These are phyloP conservation scores for Drosophila seguyi DNA, from an alignment of 1,140 invertebrate genomes.

Conservation along the genomic window DNA sequence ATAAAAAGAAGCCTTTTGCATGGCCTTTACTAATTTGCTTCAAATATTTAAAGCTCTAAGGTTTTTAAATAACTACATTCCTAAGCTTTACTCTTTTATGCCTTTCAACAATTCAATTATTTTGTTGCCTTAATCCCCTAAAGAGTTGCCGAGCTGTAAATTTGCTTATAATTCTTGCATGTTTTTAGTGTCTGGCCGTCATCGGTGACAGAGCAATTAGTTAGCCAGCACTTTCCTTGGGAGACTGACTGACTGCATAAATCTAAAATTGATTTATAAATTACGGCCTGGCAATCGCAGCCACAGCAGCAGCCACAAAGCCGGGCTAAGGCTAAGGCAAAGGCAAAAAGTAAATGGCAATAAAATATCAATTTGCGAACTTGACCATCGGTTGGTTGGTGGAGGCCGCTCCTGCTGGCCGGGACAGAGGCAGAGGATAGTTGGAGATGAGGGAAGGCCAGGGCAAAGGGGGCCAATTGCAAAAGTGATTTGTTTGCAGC, in stretches of 20 bases:
- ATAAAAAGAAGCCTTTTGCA: too few species aligned
- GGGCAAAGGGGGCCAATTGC: conserved; percentile 43
- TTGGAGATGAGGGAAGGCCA: conserved; percentile 9
- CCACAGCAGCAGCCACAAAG: conserved; percentile 8
- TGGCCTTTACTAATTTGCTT: too few species aligned
- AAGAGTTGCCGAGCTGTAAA: conserved; percentile 1
- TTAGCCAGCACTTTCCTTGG: conserved; percentile 30
- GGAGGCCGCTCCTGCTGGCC: conserved; percentile 1
- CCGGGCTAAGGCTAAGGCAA: conserved; percentile 8
- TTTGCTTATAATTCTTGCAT: conserved; percentile 15
- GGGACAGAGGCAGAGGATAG: neutral
- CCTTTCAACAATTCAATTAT: neutral
- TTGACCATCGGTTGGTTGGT: conserved; percentile 37
- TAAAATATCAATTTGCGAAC: conserved; percentile 67
- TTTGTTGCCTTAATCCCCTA: conserved; percentile 1
- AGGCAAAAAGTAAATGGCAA: conserved; percentile 56
- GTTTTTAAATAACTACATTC: neutral
- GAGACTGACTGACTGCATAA: conserved; percentile 21
- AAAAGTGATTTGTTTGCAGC: conserved; percentile 62
- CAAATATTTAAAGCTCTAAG: neutral
- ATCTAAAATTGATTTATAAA: conserved; percentile 61
- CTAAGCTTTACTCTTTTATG: too few species aligned
- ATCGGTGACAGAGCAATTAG: conserved; percentile 52
- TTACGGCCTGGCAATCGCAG: conserved; percentile 30
- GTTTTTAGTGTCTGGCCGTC: conserved; percentile 18